Base-by-base conservation (phyloP, 2,797 vertebrate genomes). In the Avahi laniger region DNA sequence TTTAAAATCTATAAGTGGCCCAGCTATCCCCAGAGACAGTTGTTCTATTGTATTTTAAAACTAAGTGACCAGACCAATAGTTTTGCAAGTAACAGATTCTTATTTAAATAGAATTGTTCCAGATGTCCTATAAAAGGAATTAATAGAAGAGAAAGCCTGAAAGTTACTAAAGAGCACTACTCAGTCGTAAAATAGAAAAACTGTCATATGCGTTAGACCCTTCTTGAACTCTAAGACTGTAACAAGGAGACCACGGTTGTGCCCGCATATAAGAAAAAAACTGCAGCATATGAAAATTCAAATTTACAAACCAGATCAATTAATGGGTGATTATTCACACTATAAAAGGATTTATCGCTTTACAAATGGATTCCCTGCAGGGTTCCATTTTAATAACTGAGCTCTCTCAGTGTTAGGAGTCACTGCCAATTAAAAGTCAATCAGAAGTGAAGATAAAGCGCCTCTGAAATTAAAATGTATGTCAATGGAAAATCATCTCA, bases 381-480 rank as follows among this genome's bases (percentile, higher is more conserved):
- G 97, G 97, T 96, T 97, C 97, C 97, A 88, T 97, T 98, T 98
- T 98, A 97, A 98, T 97, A 97, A 97, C 96, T 95, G 89, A 97
- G 89, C 91, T 90, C 67, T 94, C 96, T 94, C 93, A 28, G 93
- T 87, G 94, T 95, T 95, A 97, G 96, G 89, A 97, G 93, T 95
- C 96, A 95, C 91, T 97, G 97, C 97, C 97, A 97, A 98, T 98
- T 97, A 98, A 97, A 97, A 98, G 97, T 97, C 97, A 97, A 97
- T 97, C 97, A 97, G 89, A 97, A 97, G 94, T 79, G 89, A 91
- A 96, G 97, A 97, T 92, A 89, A 97, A 97, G 78, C 1, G 0
- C 85, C 97, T 93, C 93, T 92, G 91, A 97, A 97, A 97, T 96
- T 90, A 97, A 95, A 97, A 97, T 89, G 72, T 92, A 93, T 95